Conservation (phyloP, 1,140 invertebrate species). For the Cecropterus lyciades region DNA sequence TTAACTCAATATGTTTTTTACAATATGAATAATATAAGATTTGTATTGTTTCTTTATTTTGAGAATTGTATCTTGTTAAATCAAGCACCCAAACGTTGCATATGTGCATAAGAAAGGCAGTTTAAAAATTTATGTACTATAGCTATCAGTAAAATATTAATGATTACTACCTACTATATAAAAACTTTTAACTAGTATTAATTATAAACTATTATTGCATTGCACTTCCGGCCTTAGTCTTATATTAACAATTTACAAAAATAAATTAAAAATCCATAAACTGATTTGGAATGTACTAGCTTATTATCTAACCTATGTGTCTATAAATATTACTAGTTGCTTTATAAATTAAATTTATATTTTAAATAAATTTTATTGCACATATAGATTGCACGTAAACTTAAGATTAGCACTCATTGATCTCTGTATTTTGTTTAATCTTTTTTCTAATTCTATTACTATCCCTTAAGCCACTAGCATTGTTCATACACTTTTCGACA, state of each 20-base stretch:
- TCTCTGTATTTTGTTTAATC: constrained; percentile 23
- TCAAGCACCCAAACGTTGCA: too few relatives aligned
- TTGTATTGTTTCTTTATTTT: too few relatives aligned
- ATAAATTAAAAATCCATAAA: constrained; percentile 10
- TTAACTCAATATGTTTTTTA: too few relatives aligned
- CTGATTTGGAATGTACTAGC: neutral
- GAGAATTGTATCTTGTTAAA: too few relatives aligned
- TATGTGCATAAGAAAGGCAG: too few relatives aligned
- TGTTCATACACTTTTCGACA: constrained; percentile 49
- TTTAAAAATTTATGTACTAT: too few relatives aligned
- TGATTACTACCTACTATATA: too few relatives aligned
- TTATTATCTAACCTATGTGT: constrained; percentile 27
- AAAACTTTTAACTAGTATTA: constrained; percentile 39
- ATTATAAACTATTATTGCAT: constrained; percentile 71
- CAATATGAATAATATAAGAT: too few relatives aligned
- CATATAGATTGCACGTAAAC: constrained; percentile 46
- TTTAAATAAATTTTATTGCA: constrained; percentile 51
- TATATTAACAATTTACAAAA: constrained; percentile 31
- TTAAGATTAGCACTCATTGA: constrained; percentile 18
- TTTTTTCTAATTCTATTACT: constrained; percentile 57
- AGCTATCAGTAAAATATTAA: neutral
- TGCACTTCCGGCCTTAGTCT: constrained; percentile 73
- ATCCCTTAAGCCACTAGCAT: constrained; percentile 49
- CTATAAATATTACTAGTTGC: constrained; percentile 9
- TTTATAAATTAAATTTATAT: constrained; percentile 1